Percentiles rank a stretch among this genome's conserved stretches.
phyloP scores from a whole-genome alignment of 2,113 vertebrate species.

The Festucalex cinctus region DNA sequence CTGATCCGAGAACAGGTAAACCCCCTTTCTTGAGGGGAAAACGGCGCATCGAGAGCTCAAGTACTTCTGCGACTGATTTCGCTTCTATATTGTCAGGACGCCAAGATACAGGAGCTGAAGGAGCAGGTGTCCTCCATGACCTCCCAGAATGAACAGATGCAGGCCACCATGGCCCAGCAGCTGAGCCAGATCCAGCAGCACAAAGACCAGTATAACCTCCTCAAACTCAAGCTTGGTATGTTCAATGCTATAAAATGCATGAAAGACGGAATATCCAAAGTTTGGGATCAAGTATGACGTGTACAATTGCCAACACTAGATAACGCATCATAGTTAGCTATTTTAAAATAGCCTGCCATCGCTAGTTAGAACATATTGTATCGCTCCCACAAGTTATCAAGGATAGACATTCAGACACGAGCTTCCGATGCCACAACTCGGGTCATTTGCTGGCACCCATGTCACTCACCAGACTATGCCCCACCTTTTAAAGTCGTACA shows the following conservation, averaged over 20 bases:
- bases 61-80: not conserved
- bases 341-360: too few relatives aligned
- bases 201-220: conserved; percentile 96
- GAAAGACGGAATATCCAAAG: too few relatives aligned
- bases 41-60: not conserved
- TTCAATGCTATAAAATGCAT: not conserved
- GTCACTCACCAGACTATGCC: too few relatives aligned
- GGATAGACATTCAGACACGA: too few relatives aligned
- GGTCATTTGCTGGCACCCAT: too few relatives aligned
- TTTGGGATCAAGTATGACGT: too few relatives aligned
- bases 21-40: not conserved
- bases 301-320: too few relatives aligned
- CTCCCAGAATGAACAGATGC: conserved; percentile 84
- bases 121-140: conserved; percentile 79
- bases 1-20: conserved; percentile 94
- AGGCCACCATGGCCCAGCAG: conserved; percentile 83
- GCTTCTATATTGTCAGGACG: conserved; percentile 72
- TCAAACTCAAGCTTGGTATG: conserved; percentile 91
- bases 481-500: too few relatives aligned
- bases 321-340: too few relatives aligned
- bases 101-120: conserved; percentile 89
- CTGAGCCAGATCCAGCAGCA: conserved; percentile 93
- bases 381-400: too few relatives aligned
- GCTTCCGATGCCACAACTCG: too few relatives aligned
- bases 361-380: too few relatives aligned